phyloP scores from a whole-genome alignment of 1,140 invertebrate species.

The Latrodectus geometricus region DNA sequence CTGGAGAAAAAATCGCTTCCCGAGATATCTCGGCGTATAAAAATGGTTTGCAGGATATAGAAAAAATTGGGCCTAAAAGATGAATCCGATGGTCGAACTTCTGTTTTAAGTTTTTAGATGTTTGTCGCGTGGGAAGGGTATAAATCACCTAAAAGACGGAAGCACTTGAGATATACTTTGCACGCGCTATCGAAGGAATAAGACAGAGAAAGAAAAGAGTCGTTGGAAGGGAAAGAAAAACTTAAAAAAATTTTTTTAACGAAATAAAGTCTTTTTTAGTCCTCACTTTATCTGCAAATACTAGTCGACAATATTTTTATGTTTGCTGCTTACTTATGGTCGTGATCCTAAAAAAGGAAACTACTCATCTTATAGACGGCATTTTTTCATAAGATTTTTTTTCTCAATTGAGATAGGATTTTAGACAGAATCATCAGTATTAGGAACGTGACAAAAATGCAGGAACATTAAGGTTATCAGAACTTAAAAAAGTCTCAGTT shows the following conservation, averaged over 20 bases:
- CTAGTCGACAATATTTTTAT: slow-evolving; percentile 46
- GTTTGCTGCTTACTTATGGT: slow-evolving; percentile 26
- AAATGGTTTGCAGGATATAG: neutral
- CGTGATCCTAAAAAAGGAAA: slow-evolving; percentile 42
- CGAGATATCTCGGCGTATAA: slow-evolving; percentile 23
- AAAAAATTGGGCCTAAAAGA: slow-evolving; percentile 43
- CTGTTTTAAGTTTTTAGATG: slow-evolving; percentile 40
- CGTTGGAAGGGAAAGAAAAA: no score
- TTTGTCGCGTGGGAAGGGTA: slow-evolving; percentile 37
- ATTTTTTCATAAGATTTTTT: slow-evolving; percentile 13
- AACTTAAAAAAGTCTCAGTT: no score
- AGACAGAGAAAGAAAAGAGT: neutral
- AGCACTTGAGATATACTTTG: slow-evolving; percentile 45
- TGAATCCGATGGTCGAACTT: slow-evolving; percentile 48
- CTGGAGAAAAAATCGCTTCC: slow-evolving; percentile 32
- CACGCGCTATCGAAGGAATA: slow-evolving; percentile 38
- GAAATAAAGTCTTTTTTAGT: slow-evolving; percentile 44
- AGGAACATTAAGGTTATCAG: no score
- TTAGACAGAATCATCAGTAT: no score
- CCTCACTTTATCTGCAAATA: slow-evolving; percentile 36
- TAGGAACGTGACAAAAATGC: no score
- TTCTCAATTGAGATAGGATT: no score
- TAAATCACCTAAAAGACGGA: slow-evolving; percentile 47
- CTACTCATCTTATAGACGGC: slow-evolving; percentile 30
- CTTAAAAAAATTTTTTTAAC: neutral